Evolutionary conservation across 2,797 vertebrate species (phyloP).

Genomic region (Pangasius sanitwongsei): DNA sequence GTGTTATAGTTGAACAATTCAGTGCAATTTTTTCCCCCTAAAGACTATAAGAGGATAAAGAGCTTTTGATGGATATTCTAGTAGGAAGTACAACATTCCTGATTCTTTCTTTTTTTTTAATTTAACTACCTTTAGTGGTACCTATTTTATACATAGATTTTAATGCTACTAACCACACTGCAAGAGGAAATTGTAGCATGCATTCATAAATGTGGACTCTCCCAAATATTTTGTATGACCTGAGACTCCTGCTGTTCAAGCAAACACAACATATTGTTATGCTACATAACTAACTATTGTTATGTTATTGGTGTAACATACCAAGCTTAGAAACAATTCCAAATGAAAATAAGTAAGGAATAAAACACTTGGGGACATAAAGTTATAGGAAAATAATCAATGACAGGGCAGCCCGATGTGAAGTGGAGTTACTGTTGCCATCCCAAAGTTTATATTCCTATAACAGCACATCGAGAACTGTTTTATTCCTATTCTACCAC

Average conservation of each 20-base stretch:
- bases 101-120: background rate
- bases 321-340: too few species aligned
- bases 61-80: background rate
- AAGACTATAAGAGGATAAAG: background rate
- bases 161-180: background rate
- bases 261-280: background rate
- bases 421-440: background rate
- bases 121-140: background rate
- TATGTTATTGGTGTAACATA: too few species aligned
- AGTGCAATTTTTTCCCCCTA: too few species aligned
- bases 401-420: background rate
- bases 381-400: background rate
- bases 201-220: background rate
- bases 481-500: background rate
- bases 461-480: background rate
- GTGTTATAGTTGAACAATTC: background rate
- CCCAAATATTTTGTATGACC: background rate
- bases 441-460: background rate
- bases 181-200: background rate
- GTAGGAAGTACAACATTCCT: background rate
- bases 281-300: too few species aligned
- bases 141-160: background rate
- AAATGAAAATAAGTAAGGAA: too few species aligned
- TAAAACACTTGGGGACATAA: background rate
- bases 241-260: background rate